These are phyloP conservation scores for Trypoxylus dichotomus DNA, from an alignment of 1,140 invertebrate species.

Conservation along the genomic window DNA sequence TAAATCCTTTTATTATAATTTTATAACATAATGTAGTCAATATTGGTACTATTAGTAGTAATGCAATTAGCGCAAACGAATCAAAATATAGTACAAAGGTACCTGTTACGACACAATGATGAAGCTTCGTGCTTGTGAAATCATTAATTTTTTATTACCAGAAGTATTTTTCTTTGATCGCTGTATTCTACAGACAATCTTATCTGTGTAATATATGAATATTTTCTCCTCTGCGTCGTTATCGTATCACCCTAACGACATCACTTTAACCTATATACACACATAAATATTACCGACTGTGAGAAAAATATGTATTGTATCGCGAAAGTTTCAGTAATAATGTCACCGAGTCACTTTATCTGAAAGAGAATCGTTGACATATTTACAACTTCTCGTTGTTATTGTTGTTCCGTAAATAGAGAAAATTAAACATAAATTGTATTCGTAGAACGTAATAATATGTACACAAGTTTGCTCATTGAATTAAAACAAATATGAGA, in stretches of 20 bases:
- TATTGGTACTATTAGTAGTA: too few relatives aligned
- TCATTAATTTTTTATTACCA: not conserved
- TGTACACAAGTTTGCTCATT: not conserved
- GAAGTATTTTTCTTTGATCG: not conserved
- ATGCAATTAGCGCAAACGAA: too few relatives aligned
- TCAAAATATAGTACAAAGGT: too few relatives aligned
- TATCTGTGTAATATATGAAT: not conserved
- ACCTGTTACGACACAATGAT: too few relatives aligned
- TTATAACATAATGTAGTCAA: too few relatives aligned
- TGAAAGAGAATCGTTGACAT: not conserved
- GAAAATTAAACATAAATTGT: not conserved
- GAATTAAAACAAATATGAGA: too few relatives aligned
- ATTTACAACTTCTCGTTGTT: not conserved
- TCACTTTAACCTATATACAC: not conserved
- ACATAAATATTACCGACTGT: not conserved
- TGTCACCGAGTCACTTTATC: not conserved
- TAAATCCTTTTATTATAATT: too few relatives aligned
- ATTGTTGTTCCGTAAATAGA: not conserved
- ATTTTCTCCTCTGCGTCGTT: not conserved
- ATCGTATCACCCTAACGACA: not conserved
- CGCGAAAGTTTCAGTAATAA: not conserved
- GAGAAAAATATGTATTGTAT: not conserved
- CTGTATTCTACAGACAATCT: not conserved
- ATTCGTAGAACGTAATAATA: not conserved
- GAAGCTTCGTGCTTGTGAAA: not conserved